Percentiles rank a stretch among this genome's conserved stretches.
Evolutionary conservation across 2,888 invertebrate species (phyloP).

Genomic region (Trissonchulus latispiculum): DNA sequence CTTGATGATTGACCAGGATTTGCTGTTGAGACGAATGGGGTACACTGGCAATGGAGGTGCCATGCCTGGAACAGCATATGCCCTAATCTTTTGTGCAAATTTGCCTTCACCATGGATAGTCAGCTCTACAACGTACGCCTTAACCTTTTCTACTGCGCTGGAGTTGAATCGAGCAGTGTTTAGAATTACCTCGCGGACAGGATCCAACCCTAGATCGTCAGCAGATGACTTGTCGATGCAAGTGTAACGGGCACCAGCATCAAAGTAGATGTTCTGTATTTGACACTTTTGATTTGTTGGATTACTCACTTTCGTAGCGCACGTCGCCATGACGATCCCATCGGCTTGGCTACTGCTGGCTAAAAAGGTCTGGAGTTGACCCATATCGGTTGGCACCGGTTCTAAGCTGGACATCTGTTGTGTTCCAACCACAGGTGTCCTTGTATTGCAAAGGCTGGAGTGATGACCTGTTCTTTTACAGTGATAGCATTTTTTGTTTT

Average conservation of each 20-base stretch:
- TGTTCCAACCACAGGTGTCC: neutral
- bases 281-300: neutral
- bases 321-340: constrained; percentile 1
- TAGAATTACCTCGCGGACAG: neutral
- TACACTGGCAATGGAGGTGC: neutral
- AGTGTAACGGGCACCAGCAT: neutral
- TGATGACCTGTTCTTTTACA: constrained; percentile 5
- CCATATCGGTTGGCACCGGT: neutral
- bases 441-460: neutral
- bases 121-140: neutral
- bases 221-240: neutral
- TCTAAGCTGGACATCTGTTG: neutral
- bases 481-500: neutral
- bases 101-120: neutral
- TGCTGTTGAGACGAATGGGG: neutral
- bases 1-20: neutral
- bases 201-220: neutral
- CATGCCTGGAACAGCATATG: neutral
- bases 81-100: neutral
- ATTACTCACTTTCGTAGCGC: neutral
- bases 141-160: neutral
- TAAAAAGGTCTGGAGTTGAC: neutral
- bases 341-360: neutral
- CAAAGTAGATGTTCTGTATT: neutral
- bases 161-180: neutral